These are phyloP conservation scores for Ophraella communa DNA, from an alignment of 2,888 invertebrate genomes.

Conservation along the genomic window DNA sequence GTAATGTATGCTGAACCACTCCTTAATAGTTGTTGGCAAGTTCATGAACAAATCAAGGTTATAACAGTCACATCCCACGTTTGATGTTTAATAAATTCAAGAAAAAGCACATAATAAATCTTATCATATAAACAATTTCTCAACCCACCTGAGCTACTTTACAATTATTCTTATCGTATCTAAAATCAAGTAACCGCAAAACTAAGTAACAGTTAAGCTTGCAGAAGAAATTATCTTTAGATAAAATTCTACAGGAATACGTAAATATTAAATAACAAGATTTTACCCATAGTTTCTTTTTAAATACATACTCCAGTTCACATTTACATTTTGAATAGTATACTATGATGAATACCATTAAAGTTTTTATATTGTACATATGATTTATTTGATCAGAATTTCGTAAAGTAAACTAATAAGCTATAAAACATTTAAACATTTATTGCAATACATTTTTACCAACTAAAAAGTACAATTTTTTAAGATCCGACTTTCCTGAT, in stretches of 20 bases:
- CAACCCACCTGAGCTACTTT: constrained; percentile 17
- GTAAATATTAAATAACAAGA: not conserved
- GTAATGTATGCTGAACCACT: not conserved
- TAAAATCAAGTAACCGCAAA: constrained; percentile 2
- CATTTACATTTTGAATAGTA: no score
- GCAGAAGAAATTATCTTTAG: not conserved
- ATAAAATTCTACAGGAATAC: not conserved
- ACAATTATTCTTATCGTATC: constrained; percentile 16
- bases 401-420: no score
- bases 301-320: no score
- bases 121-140: constrained; percentile 9
- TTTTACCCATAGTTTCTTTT: no score
- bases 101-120: constrained; percentile 16
- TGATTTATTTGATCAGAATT: no score
- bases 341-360: no score
- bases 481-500: not conserved
- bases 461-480: not conserved
- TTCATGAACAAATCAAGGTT: constrained; percentile 16
- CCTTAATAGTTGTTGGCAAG: not conserved
- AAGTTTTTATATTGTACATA: no score
- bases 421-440: not conserved
- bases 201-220: not conserved
- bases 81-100: constrained; percentile 2
- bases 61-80: constrained; percentile 12
- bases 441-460: not conserved